These are phyloP conservation scores for Salvelinus fontinalis DNA, from an alignment of 2,113 vertebrate genomes.

Conservation along the genomic window DNA sequence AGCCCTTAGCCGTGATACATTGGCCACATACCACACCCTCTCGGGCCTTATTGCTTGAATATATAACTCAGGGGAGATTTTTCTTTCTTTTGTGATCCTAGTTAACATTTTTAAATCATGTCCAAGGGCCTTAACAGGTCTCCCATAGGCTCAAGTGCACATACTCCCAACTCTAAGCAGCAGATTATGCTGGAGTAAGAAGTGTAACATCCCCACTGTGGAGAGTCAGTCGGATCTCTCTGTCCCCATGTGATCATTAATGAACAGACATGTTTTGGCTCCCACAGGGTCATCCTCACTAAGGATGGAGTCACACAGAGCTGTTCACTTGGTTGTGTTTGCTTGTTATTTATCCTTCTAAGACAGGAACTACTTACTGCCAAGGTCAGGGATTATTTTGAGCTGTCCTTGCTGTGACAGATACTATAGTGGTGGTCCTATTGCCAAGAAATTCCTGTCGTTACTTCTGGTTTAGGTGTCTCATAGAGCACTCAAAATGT, in stretches of 20 bases:
- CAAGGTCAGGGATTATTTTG: conserved; percentile 49
- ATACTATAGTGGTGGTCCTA: background rate
- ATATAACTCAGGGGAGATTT: too few species aligned
- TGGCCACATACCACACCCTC: too few species aligned
- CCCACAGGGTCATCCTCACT: conserved; percentile 41
- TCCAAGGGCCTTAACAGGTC: background rate
- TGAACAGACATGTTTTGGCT: conserved; percentile 49
- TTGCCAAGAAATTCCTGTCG: background rate
- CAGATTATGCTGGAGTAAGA: conserved; percentile 20
- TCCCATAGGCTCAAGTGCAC: background rate
- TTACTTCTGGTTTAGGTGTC: conserved; percentile 11
- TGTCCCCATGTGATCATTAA: conserved; percentile 54
- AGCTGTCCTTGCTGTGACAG: conserved; percentile 33
- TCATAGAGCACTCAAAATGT: background rate
- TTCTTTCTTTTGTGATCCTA: background rate
- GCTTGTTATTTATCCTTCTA: conserved; percentile 39
- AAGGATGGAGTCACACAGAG: conserved; percentile 55
- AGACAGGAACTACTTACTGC: conserved; percentile 23
- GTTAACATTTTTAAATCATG: background rate
- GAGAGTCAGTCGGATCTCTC: conserved; percentile 47
- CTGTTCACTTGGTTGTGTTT: conserved; percentile 18
- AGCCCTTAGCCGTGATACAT: too few species aligned
- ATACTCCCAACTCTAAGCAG: conserved; percentile 8
- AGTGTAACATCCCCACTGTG: conserved; percentile 34
- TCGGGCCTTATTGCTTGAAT: too few species aligned